Conservation (phyloP, 2,888 invertebrate species). For the Theristus sp. region DNA sequence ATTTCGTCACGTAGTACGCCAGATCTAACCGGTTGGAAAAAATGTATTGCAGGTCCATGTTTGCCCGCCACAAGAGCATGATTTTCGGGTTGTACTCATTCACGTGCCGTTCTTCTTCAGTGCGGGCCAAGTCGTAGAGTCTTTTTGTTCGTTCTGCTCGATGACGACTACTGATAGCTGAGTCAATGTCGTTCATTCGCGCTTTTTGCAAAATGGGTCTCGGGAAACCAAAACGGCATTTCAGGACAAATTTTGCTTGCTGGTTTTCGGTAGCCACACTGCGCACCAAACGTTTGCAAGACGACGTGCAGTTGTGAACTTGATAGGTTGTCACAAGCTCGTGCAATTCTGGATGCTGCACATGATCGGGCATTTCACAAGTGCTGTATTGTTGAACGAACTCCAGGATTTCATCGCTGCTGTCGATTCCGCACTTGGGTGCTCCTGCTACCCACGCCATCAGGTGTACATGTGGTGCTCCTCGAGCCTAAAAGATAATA, state of each 20-base stretch:
- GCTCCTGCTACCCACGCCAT: no score
- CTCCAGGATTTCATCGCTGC: not conserved
- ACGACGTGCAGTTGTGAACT: constrained; percentile 1
- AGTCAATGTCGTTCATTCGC: no score
- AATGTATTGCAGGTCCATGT: constrained; percentile 6
- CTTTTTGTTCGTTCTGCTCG: no score
- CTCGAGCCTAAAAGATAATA: no score
- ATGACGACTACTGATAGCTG: no score
- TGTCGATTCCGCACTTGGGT: no score
- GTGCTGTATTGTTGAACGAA: constrained; percentile 2
- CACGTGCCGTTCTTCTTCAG: not conserved
- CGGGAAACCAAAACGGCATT: not conserved
- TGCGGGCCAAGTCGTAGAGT: not conserved
- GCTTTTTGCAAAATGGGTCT: no score
- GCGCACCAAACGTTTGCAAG: no score
- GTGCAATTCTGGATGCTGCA: not conserved
- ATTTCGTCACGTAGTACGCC: no score
- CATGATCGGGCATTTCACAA: not conserved
- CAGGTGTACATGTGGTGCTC: no score
- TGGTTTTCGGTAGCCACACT: no score
- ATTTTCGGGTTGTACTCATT: constrained; percentile 6
- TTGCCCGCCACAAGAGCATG: constrained; percentile 2
- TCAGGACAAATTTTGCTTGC: not conserved
- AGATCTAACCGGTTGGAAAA: no score
- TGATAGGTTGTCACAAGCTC: not conserved